A percentile compares a stretch with the other conserved stretches of the same genome.
Evolutionary conservation across 2,888 invertebrate species (phyloP).

Genomic region (Scrobipalpa atriplicella): DNA sequence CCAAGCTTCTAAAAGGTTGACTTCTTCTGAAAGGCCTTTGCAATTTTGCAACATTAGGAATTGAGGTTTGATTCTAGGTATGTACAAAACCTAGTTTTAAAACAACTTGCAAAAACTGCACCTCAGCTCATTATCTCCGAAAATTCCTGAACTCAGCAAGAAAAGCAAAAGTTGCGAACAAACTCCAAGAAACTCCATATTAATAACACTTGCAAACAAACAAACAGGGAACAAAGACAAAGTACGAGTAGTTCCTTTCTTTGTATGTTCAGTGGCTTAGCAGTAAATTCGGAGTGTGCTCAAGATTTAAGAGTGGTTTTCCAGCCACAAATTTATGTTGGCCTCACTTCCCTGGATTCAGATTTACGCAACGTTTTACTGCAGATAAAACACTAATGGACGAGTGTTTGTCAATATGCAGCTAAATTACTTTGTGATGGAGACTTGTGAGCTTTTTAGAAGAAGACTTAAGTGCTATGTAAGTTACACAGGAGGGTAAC

Average conservation of each 20-base stretch:
- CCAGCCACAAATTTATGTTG: slow-evolving; percentile 33
- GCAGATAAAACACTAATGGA: slow-evolving; percentile 27
- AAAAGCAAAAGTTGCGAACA: slow-evolving; percentile 20
- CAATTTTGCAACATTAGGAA: no score
- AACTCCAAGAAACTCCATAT: slow-evolving; percentile 31
- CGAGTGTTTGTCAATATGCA: slow-evolving; percentile 21
- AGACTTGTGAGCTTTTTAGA: not conserved
- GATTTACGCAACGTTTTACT: slow-evolving; percentile 29
- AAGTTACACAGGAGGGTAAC: not conserved
- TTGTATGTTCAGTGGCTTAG: slow-evolving; percentile 31
- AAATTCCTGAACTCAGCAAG: slow-evolving; percentile 8
- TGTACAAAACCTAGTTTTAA: not conserved
- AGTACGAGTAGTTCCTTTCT: slow-evolving; percentile 30
- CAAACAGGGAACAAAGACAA: slow-evolving; percentile 32
- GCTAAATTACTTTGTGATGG: not conserved
- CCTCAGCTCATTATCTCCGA: not conserved
- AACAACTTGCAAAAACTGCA: not conserved
- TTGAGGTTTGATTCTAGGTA: no score
- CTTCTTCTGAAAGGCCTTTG: no score
- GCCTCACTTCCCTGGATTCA: slow-evolving; percentile 28
- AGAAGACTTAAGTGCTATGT: not conserved
- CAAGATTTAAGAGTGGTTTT: slow-evolving; percentile 34
- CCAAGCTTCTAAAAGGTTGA: no score
- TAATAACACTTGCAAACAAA: slow-evolving; percentile 32
- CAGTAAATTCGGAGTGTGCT: slow-evolving; percentile 33